These are phyloP conservation scores for Sisyra nigra DNA, from an alignment of 2,888 invertebrate genomes.

Conservation along the genomic window DNA sequence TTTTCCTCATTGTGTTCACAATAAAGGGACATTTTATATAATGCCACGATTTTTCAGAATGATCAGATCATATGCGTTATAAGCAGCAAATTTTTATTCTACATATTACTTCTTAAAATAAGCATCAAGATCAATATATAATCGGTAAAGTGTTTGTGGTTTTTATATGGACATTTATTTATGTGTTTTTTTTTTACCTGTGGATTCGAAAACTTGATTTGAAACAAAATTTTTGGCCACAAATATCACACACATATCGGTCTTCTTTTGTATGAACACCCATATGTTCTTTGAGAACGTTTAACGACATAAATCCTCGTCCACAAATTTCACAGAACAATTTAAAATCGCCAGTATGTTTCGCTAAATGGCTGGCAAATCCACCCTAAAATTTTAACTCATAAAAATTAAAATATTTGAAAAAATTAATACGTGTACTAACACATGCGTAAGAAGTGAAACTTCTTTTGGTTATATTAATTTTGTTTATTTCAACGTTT, in stretches of 20 bases:
- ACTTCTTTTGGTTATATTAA: no score
- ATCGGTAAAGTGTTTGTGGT: not conserved
- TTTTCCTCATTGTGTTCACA: no score
- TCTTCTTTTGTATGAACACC: conserved; percentile 14
- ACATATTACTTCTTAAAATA: no score
- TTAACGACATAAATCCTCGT: conserved; percentile 13
- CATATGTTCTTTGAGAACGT: conserved; percentile 13
- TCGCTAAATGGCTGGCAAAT: conserved; percentile 13
- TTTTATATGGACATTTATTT: not conserved
- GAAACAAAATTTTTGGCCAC: conserved; percentile 14
- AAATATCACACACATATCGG: conserved; percentile 14
- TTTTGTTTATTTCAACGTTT: no score
- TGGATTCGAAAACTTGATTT: conserved; percentile 15
- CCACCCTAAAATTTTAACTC: no score
- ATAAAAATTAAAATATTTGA: conserved; percentile 12
- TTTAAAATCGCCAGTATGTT: conserved; percentile 15
- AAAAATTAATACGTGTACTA: conserved; percentile 7
- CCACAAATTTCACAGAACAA: conserved; percentile 14
- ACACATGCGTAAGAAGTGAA: no score
- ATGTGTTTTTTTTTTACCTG: conserved; percentile 5
- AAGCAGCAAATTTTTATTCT: no score
- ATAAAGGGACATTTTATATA: no score
- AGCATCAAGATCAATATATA: no score
- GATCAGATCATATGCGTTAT: no score
- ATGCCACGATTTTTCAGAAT: no score